Evolutionary conservation across 1,140 invertebrate genomes (phyloP), one percentile per base, ranked within the genome.

Genomic region (Telenomus remus): DNA sequence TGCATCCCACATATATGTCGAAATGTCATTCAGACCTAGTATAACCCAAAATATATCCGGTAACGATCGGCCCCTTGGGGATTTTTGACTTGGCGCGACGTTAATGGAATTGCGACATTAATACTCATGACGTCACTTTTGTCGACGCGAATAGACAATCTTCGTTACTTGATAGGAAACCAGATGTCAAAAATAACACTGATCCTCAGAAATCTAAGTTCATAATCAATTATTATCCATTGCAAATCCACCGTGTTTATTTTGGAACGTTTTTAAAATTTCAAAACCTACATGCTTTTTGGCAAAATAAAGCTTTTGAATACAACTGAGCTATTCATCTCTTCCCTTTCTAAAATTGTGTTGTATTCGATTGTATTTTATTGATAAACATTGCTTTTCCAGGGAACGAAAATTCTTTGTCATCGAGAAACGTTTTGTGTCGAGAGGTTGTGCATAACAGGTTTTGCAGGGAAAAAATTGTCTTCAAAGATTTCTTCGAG

Each of bases 41-140:
- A 71, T 79, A 76, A 79, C 69, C 56, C 66, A 73, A 71, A 74
- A 76, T 76, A 71, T 66, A 76, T 74, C 65, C 70, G 37, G 53
- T 74, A 74, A 73, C 65, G 70, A 76, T 79, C 69, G 73, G 57
- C 71, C 78, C 69, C 39, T 59, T 63, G 63, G 63, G 78, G 56
- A 55, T 70, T 69, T 70, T 74, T 55, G 55, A 56, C 54, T 51
- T 57, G 69, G 54, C 64, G 51, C 56, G 50, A 68, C 59, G 73
- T 79, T 76, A 76, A 79, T 79, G 69, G 75, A 73, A 79, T 76
- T 60, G 71, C 55, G 48, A 73, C 47, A 63, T 63, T 56, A 56
- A 56, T 51, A 53, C 63, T 53, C 53, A 77, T 19, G 48, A 47
- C 7, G 47, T 44, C 11, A 34, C 35, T 15, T n/a, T n/a, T 13